Base-by-base conservation (phyloP, 2,888 invertebrate species). In the Pristionchus arcanus region DNA sequence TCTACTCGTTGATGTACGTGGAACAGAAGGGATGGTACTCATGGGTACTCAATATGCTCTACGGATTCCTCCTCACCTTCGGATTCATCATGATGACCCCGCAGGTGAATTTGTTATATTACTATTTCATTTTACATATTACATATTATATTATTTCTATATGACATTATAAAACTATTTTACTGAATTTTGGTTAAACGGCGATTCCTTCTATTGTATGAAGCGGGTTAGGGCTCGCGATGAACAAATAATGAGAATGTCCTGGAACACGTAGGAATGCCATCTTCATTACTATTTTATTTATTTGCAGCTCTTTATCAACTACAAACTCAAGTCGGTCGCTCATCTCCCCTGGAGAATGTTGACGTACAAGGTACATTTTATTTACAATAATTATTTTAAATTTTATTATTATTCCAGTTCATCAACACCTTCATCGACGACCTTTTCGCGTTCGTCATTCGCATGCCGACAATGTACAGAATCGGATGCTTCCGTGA, bases 1-100 rank as follows among this genome's bases (percentile, higher is more conserved):
- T 98, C 71, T 99, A 99, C 95, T 98, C 99, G 0, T 96, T 99
- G 77, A 96, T 98, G 90, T 99, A 99, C 96, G 97, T 97, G 92
- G 99, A 99, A 95, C 99, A 99, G 96, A 98, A 74, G 87, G 89
- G 89, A 59, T 99, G 99, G 99, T 99, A 99, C 95, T 99, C 98
- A 21, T 99, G 98, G 96, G 97, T 98, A 66, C 96, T 99, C 55
- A 97, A 97, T 95, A 97, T 99, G 97, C 96, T 99, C 91, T 99
- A 99, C 96, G 99, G 99, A 89, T 99, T 98, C 96, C 96, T 99
- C 90, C 96, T 99, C 90, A 99, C 98, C 2, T 99, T 99, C 95
- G 96, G 99, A 91, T 99, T 99, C 95, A 99, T 99, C 90, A 98
- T 99, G 98, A 99, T 99, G 99, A 99, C 99, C n/a, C 99, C 99